These are phyloP conservation scores for Myripristis jacobus DNA, from an alignment of 2,797 vertebrate species.

Conservation along the genomic window DNA sequence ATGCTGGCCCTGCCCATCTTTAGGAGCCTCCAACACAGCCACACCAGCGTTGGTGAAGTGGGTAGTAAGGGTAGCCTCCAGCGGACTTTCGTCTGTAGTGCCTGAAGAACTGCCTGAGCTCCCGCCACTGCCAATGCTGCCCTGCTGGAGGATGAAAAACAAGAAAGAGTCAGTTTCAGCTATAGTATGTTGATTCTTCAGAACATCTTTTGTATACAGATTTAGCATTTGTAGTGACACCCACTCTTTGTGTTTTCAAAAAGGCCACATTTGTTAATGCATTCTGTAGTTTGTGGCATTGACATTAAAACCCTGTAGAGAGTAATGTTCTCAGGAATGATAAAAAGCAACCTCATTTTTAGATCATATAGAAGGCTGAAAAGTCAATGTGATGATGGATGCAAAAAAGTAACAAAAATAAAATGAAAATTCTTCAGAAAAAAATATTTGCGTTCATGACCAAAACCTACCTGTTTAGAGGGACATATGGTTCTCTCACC, in stretches of 20 bases:
- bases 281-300: no score
- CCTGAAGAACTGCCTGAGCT: slow-evolving; percentile 89
- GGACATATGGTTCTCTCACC: slow-evolving; percentile 94
- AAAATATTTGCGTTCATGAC: no score
- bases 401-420: no score
- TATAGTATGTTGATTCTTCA: background rate
- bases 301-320: no score
- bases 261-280: no score
- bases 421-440: no score
- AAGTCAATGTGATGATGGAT: no score
- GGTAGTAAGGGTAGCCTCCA: slow-evolving; percentile 90
- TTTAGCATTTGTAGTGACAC: background rate
- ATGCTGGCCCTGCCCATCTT: slow-evolving; percentile 91
- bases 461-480: slow-evolving; percentile 82
- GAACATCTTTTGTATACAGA: background rate
- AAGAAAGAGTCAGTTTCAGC: slow-evolving; percentile 11
- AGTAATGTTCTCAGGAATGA: no score
- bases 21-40: slow-evolving; percentile 93
- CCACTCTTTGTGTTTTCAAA: background rate
- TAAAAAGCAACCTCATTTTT: no score
- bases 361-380: no score
- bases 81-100: slow-evolving; percentile 89
- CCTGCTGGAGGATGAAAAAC: slow-evolving; percentile 76
- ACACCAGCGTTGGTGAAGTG: slow-evolving; percentile 97
- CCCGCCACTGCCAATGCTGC: slow-evolving; percentile 89